phyloP scores from a whole-genome alignment of 2,888 invertebrate species.

The Phyto melanocephala region DNA sequence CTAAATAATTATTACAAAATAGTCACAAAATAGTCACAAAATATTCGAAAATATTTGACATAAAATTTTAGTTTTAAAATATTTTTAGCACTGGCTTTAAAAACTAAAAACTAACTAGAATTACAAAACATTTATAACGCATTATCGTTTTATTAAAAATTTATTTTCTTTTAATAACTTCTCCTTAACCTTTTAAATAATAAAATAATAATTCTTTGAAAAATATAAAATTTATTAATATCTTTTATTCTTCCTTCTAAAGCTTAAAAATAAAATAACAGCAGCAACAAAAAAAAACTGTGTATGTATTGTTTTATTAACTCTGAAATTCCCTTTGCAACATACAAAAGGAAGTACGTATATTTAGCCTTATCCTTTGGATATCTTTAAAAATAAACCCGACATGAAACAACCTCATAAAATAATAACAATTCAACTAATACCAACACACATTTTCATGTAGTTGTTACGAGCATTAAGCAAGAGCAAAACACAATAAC shows the following conservation, averaged over 20 bases:
- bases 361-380: slow-evolving; percentile 27
- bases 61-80: too few relatives aligned
- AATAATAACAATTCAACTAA: slow-evolving; percentile 13
- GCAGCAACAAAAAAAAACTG: neutral
- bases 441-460: slow-evolving; percentile 2
- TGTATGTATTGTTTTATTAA: neutral
- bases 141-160: too few relatives aligned
- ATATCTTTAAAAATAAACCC: slow-evolving; percentile 35
- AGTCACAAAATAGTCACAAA: too few relatives aligned
- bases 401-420: slow-evolving; percentile 2
- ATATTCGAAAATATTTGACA: too few relatives aligned
- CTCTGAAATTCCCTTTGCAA: slow-evolving; percentile 5
- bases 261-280: neutral
- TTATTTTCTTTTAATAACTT: too few relatives aligned
- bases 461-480: slow-evolving; percentile 5
- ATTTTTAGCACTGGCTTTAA: too few relatives aligned
- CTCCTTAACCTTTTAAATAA: too few relatives aligned
- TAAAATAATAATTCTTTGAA: neutral
- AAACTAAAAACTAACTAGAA: too few relatives aligned
- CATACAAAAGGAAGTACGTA: slow-evolving; percentile 32
- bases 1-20: too few relatives aligned
- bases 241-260: neutral
- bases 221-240: neutral
- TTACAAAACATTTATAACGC: too few relatives aligned
- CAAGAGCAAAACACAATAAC: neutral